Base-by-base conservation (phyloP, 2,113 vertebrate species). In the Equus quagga region DNA sequence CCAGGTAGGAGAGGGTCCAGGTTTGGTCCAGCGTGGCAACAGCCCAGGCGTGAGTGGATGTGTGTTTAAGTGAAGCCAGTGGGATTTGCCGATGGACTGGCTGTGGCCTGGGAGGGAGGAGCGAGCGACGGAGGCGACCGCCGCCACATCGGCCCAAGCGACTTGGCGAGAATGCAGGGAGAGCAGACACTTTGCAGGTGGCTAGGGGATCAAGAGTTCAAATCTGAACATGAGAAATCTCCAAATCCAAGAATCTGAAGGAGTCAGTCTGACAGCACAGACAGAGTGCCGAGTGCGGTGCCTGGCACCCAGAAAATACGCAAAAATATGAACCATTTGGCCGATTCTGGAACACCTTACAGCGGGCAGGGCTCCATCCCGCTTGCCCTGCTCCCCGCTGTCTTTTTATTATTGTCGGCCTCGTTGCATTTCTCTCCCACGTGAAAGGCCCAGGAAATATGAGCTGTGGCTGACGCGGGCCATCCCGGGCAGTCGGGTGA, bases 391-490 rank as follows among this genome's bases (percentile, higher is more conserved):
- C 36, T 26, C 54, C 0, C 9, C 1, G 1, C 82, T 49, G 7
- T 28, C 69, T 84, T 26, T 31, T 5, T 2, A 13, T 33, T 36
- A 6, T 85, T 33, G 54, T 70, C 6, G 0, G 97, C 60, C 31
- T 97, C 84, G 44, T 9, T 10, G 0, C 60, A 81, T 75, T 90
- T 88, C 65, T 96, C 93, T 95, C 73, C 2, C 0, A 14, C 73
- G 18, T 10, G 26, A 83, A 90, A 92, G 73, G 92, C 13, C 92
- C 82, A 58, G 97, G 95, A 93, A 92, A 97, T 87, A 97, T 70
- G 84, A 10, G 1, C 72, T 6, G 3, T 5, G 96, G 89, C 97
- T 92, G 28, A 87, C 0, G 1, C 23, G 17, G 84, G 36, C 84
- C 79, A 28, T 69, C 93, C 1, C 72, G 31, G 92, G 81, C 86